A percentile compares a stretch with the other conserved stretches of the same genome.
These are phyloP conservation scores for Drosophila guanche DNA, from an alignment of 1,140 invertebrate genomes.

Conservation along the genomic window DNA sequence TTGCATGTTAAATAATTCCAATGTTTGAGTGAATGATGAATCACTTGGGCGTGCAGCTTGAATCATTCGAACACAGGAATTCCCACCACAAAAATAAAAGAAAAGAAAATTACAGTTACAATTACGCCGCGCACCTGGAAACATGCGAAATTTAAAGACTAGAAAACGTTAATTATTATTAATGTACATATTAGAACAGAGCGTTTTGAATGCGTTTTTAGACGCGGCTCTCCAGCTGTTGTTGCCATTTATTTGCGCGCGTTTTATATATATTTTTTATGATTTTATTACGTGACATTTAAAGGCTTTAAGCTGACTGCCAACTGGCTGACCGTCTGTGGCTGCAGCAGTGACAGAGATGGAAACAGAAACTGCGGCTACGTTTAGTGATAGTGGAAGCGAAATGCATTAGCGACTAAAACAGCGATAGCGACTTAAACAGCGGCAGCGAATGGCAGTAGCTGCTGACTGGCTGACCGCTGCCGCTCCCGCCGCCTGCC, in stretches of 20 bases:
- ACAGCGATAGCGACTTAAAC: constrained; percentile 20
- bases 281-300: constrained; percentile 20
- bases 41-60: constrained; percentile 23
- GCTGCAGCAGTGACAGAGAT: constrained; percentile 5
- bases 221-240: neutral
- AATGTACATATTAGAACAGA: constrained; percentile 10
- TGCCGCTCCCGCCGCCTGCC: neutral
- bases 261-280: constrained; percentile 9
- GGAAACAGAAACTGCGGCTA: neutral
- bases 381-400: too few relatives aligned
- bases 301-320: constrained; percentile 17
- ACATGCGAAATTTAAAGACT: constrained; percentile 16
- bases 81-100: neutral
- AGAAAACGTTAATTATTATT: constrained; percentile 14
- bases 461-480: neutral
- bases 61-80: constrained; percentile 27
- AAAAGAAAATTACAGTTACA: constrained; percentile 14
- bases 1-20: neutral
- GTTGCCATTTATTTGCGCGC: neutral
- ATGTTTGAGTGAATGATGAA: constrained; percentile 27
- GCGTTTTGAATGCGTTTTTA: constrained; percentile 10
- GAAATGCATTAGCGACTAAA: constrained; percentile 17
- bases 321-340: neutral
- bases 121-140: neutral
- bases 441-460: constrained; percentile 17